Base-by-base conservation (phyloP, 2,113 vertebrate species). In the Epinephelus lanceolatus region DNA sequence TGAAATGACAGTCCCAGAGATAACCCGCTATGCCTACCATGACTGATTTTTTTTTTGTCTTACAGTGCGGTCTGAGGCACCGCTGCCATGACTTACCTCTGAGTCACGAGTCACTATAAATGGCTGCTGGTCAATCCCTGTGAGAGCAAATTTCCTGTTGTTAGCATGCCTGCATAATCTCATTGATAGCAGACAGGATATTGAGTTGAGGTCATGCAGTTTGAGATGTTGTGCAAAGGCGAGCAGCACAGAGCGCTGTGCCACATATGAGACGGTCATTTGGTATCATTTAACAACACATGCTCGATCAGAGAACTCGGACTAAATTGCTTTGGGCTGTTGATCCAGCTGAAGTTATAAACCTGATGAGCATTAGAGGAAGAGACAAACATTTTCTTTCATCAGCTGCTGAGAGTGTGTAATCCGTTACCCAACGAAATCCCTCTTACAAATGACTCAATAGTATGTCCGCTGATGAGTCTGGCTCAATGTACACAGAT, bases 111-210 rank as follows among this genome's bases (percentile, higher is more conserved):
- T 85, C 71, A 55, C 79, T 83, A 76, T 84, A 90, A 86, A 83
- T 78, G 86, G 80, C 74, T 69, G 53, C 70, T 82, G 86, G 85
- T 89, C 86, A 91, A 91, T 85, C 89, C 91, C 79, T 71, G 68
- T 83, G 85, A 83, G 81, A 90, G 81, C 86, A 85, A 84, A 90
- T 92, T 92, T 92, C 91, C 91, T 93, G 90, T 90, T 88, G 90
- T 91, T 90, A 92, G 90, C 81, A 85, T 91, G 86, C 77, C 85
- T 84, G 47, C 80, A 69, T 92, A 91, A 92, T 92, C 89, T 91
- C 86, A 86, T 73, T 91, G 91, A 94, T 93, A 93, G 84, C 76
- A 91, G 84, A 89, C 89, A 87, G 91, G 91, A 94, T 93, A 93
- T 92, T 91, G 82, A 88, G 78, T 76, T 88, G 84, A 86, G 82